Percentiles rank a stretch among this genome's conserved stretches.
Evolutionary conservation across 2,113 vertebrate species (phyloP).

Genomic region (Phylloscopus trochilus): DNA sequence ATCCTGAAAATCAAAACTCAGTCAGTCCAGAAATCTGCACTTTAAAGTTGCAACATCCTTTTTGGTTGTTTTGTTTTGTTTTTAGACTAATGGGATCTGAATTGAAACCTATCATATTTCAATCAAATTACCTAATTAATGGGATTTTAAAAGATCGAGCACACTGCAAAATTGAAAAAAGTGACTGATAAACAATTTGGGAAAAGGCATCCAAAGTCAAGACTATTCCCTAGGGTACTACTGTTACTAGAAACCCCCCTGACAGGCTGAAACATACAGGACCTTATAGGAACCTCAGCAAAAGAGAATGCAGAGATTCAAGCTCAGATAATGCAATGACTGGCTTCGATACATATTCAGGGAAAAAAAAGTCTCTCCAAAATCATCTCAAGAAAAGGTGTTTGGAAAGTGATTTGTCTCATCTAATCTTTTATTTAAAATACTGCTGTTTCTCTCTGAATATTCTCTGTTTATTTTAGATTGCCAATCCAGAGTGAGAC

Average conservation of each 20-base stretch:
- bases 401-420: neutral
- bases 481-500: neutral
- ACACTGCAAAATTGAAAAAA: neutral
- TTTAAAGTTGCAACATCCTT: neutral
- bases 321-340: neutral
- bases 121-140: neutral
- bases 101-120: neutral
- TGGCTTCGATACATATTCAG: neutral
- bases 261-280: neutral
- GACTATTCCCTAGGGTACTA: neutral
- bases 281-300: neutral
- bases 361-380: neutral
- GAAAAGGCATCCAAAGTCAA: neutral
- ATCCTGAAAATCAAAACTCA: neutral
- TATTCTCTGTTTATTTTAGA: neutral
- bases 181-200: neutral
- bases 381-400: neutral
- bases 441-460: neutral
- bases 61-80: neutral
- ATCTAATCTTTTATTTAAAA: neutral
- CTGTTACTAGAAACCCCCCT: neutral
- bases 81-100: neutral
- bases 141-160: neutral
- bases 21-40: neutral
- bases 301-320: neutral